These are phyloP conservation scores for Callionymus lyra DNA, from an alignment of 2,113 vertebrate genomes.

Conservation along the genomic window DNA sequence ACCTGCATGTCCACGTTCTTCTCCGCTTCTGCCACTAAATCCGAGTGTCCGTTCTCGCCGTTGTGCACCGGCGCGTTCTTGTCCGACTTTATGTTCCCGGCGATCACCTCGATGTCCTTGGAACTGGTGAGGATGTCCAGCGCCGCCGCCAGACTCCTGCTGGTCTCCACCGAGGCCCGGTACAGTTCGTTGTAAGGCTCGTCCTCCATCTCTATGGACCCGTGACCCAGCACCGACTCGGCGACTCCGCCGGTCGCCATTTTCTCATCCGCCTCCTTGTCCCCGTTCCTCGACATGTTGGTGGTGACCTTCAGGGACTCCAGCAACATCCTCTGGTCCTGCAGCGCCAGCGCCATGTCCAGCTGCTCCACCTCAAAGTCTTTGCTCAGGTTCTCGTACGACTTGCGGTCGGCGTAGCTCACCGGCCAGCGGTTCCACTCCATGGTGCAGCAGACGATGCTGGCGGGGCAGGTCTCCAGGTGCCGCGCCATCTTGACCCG, in stretches of 20 bases:
- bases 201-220: conserved; percentile 75
- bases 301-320: conserved; percentile 93
- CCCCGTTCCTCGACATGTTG: conserved; percentile 78
- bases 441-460: conserved; percentile 98
- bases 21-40: conserved; percentile 52
- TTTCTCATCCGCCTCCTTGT: conserved; percentile 67
- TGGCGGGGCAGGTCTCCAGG: conserved; percentile 86
- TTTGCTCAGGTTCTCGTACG: conserved; percentile 92
- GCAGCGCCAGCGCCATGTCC: conserved; percentile 95
- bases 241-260: conserved; percentile 61
- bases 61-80: conserved; percentile 55
- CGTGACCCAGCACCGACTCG: conserved; percentile 63
- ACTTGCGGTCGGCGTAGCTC: conserved; percentile 92
- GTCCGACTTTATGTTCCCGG: conserved; percentile 63
- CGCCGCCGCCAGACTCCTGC: conserved; percentile 84
- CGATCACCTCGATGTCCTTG: conserved; percentile 76
- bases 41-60: conserved; percentile 50
- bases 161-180: conserved; percentile 81
- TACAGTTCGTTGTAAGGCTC: conserved; percentile 83
- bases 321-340: conserved; percentile 95
- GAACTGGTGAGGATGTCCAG: conserved; percentile 85
- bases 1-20: conserved; percentile 65
- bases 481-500: conserved; percentile 90
- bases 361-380: conserved; percentile 93
- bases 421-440: conserved; percentile 99